Conservation (phyloP, 2,797 vertebrate species). For the Acrossocheilus fasciatus region DNA sequence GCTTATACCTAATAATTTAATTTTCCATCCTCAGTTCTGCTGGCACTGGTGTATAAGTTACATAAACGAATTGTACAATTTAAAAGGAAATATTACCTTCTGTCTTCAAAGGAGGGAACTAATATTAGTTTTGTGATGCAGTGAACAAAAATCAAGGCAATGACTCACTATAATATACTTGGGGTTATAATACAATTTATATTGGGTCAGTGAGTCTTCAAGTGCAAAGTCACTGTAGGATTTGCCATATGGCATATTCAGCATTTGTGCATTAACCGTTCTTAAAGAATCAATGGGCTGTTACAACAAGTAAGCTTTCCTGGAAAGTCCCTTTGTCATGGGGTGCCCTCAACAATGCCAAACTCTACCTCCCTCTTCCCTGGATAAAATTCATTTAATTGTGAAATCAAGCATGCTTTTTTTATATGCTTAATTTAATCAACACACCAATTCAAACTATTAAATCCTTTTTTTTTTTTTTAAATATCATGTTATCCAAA, state of each 20-base stretch:
- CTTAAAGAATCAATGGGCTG: slow-evolving; percentile 42
- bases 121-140: slow-evolving; percentile 6
- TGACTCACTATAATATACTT: slow-evolving; percentile 26
- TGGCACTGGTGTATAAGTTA: neutral
- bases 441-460: slow-evolving; percentile 34
- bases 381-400: slow-evolving; percentile 21
- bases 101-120: neutral
- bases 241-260: slow-evolving; percentile 40
- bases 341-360: slow-evolving; percentile 40
- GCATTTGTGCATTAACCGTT: slow-evolving; percentile 38
- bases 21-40: neutral
- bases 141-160: slow-evolving; percentile 29
- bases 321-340: slow-evolving; percentile 50
- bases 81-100: slow-evolving; percentile 11
- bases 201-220: slow-evolving; percentile 13
- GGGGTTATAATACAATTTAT: slow-evolving; percentile 6
- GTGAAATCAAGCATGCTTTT: slow-evolving; percentile 42
- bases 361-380: slow-evolving; percentile 17
- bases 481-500: neutral
- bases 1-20: neutral
- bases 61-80: neutral
- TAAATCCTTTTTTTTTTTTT: slow-evolving; percentile 5
- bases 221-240: slow-evolving; percentile 14
- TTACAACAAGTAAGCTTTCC: slow-evolving; percentile 35
- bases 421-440: slow-evolving; percentile 47